Percentiles rank a stretch among this genome's conserved stretches.
phyloP scores from a whole-genome alignment of 92 coral and sea anemone species.

The Paramuricea clavata region DNA sequence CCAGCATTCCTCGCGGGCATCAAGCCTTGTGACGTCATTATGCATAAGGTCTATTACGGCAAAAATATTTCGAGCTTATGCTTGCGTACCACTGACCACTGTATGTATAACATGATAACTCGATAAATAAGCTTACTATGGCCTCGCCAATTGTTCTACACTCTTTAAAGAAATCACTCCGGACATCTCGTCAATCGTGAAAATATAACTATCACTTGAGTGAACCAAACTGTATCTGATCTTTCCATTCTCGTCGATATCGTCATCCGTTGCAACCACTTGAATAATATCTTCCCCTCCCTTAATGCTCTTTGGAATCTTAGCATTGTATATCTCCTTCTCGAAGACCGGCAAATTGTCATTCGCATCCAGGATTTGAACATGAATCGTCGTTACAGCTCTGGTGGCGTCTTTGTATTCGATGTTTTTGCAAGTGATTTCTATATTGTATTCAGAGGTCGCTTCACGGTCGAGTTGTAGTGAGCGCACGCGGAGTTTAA shows the following conservation, averaged over 20 bases:
- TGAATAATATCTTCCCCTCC: conserved; percentile 22
- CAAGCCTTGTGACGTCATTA: too few species aligned
- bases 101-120: background rate
- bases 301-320: background rate
- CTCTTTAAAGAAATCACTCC: conserved; percentile 10
- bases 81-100: too few species aligned
- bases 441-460: background rate
- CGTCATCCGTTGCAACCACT: conserved; percentile 27
- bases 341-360: conserved; percentile 34
- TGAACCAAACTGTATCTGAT: conserved; percentile 3
- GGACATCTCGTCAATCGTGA: background rate
- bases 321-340: conserved; percentile 3
- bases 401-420: background rate
- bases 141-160: background rate
- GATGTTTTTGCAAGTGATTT: background rate
- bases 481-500: background rate
- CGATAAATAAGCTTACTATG: conserved; percentile 1
- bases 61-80: too few species aligned
- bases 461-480: background rate
- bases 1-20: too few species aligned
- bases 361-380: conserved; percentile 13
- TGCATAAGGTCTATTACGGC: too few species aligned
- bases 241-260: conserved; percentile 10
- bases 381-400: conserved; percentile 13
- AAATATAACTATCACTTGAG: conserved; percentile 7